Evolutionary conservation across 2,888 invertebrate genomes (phyloP), one percentile per base, ranked within the genome.

Genomic region (Microchrysa polita): DNA sequence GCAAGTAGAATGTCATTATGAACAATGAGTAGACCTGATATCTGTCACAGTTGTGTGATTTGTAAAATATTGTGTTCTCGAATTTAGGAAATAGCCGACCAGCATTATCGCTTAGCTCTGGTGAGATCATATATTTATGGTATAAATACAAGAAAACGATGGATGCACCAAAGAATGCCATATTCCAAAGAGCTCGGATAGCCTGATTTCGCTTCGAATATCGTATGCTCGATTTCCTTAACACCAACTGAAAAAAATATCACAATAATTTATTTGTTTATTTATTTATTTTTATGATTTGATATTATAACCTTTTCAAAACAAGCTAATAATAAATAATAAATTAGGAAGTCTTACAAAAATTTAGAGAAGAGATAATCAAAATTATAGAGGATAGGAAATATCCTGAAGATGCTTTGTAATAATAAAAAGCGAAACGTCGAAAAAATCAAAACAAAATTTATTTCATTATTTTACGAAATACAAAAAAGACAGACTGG

Each of bases 1-100:
- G 83, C 63, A 83, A 67, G 74, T 83, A 82, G 75, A 84, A 85
- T 2, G 84, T 82, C 5, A 83, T 82, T 1, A 85, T 82, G 67
- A 85, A 81, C 59, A 83, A 77, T 1, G 83, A 83, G 76, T 84
- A 85, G 34, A 84, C 80, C 74, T 85, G 83, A 78, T 84, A 84
- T 67, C 83, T 82, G 73, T 83, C 85, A 72, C 82, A 83, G 40
- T 83, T 82, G 71, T 83, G 81, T 10, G 84, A 84, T 63, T 81
- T 81, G 76, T 82, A 84, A 75, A 84, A 84, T 48, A 84, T 83
- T 0, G 81, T 78, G 78, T 84, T 83, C 59, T 84, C 84, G 42
- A 83, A 84, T 65, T 83, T 84, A 73, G 82, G 82, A 75, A 85
- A 85, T 10, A 85, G 79, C 14, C 83, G 81, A 12, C 83, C 84